phyloP scores from a whole-genome alignment of 2,797 vertebrate genomes.

The Poecilia wingei region DNA sequence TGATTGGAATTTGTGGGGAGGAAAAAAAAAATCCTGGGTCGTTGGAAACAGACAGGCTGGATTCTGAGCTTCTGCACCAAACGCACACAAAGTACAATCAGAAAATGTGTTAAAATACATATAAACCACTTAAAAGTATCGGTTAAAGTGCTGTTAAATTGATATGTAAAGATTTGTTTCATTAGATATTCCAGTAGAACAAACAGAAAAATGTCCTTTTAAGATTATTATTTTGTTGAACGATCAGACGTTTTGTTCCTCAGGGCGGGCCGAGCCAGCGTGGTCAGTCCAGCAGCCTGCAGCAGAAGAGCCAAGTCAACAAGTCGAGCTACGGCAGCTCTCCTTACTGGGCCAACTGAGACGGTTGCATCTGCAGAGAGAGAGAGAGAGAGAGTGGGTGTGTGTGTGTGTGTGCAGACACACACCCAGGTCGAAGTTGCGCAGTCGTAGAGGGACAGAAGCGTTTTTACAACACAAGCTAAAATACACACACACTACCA shows the following conservation, averaged over 20 bases:
- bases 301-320: constrained; percentile 97
- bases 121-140: not conserved
- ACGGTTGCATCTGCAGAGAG: constrained; percentile 2
- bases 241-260: not conserved
- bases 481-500: constrained; percentile 79
- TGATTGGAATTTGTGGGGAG: no score
- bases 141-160: not conserved
- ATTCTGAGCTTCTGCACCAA: not conserved
- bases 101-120: not conserved
- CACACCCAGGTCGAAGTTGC: constrained; percentile 57
- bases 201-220: not conserved
- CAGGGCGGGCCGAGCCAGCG: constrained; percentile 91
- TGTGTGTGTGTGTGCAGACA: constrained; percentile 19
- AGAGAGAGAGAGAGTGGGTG: not conserved
- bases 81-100: not conserved
- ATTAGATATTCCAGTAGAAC: not conserved
- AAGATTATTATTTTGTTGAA: not conserved
- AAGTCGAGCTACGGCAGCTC: constrained; percentile 93
- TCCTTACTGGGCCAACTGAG: constrained; percentile 97
- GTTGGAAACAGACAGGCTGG: not conserved
- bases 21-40: not conserved
- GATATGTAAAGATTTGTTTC: not conserved
- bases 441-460: constrained; percentile 74
- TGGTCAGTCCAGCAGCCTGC: constrained; percentile 91
- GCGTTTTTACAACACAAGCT: constrained; percentile 73